Evolutionary conservation across 2,797 vertebrate genomes (phyloP).

Genomic region (Peromyscus melanophrys): DNA sequence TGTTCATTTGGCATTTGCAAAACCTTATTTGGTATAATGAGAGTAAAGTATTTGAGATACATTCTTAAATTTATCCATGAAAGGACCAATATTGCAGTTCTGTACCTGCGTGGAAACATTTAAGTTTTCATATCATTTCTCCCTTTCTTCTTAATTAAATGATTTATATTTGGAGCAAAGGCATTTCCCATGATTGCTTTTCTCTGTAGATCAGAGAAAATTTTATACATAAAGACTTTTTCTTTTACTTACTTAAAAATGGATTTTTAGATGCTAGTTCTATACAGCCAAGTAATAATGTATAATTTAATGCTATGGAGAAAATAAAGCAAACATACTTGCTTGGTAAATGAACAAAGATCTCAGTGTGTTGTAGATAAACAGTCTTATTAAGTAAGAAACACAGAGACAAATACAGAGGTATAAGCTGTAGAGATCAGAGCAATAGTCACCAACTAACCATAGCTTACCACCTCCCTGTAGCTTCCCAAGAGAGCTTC

Average conservation of each 20-base stretch:
- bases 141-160: conserved; percentile 27
- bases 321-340: not conserved
- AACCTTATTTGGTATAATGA: not conserved
- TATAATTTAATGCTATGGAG: not conserved
- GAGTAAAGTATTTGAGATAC: not conserved
- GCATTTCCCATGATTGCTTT: not conserved
- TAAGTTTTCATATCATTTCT: not conserved
- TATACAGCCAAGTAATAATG: conserved; percentile 6
- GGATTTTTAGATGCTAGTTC: not conserved
- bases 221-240: not conserved
- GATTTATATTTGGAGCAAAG: not conserved
- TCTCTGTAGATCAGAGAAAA: not conserved
- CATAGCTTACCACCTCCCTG: too few relatives aligned
- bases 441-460: too few relatives aligned
- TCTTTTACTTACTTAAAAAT: not conserved
- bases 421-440: too few relatives aligned
- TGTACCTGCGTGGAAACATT: not conserved
- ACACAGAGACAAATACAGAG: too few relatives aligned
- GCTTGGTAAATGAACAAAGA: conserved; percentile 11
- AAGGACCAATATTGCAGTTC: not conserved
- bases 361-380: not conserved
- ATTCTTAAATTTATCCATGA: not conserved
- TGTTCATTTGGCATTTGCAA: not conserved
- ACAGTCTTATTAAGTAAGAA: too few relatives aligned
- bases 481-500: too few relatives aligned